Evolutionary conservation across 2,888 invertebrate genomes (phyloP).

Genomic region (Oscheius sp.): DNA sequence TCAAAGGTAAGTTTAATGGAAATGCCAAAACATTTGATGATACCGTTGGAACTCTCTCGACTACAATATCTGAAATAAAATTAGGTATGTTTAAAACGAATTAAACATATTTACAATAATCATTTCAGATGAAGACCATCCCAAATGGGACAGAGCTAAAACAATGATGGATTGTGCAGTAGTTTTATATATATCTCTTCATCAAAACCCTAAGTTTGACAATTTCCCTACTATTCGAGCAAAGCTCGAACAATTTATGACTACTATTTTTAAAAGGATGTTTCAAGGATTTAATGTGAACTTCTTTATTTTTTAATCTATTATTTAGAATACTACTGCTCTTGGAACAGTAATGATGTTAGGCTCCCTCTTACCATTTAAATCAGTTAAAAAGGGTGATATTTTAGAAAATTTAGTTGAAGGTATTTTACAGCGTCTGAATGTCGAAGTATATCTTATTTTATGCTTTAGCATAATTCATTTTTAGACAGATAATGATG

Average conservation of each 20-base stretch:
- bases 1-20: not conserved
- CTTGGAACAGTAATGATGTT: constrained; percentile 9
- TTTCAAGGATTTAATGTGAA: not conserved
- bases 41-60: constrained; percentile 1
- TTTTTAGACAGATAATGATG: not conserved
- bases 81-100: not conserved
- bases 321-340: constrained; percentile 6
- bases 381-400: not conserved
- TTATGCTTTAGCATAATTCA: not conserved
- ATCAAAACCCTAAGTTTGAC: not conserved
- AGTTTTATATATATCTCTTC: not conserved
- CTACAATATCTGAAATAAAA: not conserved
- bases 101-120: not conserved
- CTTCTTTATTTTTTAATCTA: not conserved
- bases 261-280: constrained; percentile 10
- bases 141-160: constrained; percentile 1
- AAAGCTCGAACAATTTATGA: not conserved
- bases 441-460: not conserved
- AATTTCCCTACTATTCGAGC: not conserved
- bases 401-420: not conserved
- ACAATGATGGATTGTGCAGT: constrained; percentile 9
- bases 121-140: constrained; percentile 10
- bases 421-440: not conserved
- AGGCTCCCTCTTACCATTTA: constrained; percentile 1
- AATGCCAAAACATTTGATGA: constrained; percentile 7